Conservation (phyloP, 2,888 invertebrate species). For the Gortyna flavago region DNA sequence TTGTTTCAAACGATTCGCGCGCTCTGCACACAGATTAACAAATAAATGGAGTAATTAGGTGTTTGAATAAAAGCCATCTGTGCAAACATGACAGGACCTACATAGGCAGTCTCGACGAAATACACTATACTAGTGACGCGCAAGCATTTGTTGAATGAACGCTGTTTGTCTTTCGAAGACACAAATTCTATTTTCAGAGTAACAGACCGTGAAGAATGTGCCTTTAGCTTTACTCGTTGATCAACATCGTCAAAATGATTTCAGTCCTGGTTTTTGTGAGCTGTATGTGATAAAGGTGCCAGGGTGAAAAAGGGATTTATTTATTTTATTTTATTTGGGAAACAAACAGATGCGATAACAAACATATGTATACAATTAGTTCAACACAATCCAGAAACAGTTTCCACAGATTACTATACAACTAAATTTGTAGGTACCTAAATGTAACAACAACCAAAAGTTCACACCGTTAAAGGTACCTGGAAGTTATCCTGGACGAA, state of each 20-base stretch:
- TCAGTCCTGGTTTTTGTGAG: not conserved
- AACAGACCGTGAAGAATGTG: not conserved
- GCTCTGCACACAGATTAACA: conserved; percentile 16
- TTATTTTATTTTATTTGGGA: too few species aligned
- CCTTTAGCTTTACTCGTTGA: not conserved
- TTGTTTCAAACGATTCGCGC: conserved; percentile 44
- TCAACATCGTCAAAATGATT: not conserved
- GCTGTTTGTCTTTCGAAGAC: not conserved
- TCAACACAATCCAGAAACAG: too few species aligned
- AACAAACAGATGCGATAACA: too few species aligned
- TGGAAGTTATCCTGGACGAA: not conserved
- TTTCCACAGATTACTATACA: too few species aligned
- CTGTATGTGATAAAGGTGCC: not conserved
- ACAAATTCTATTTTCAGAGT: not conserved
- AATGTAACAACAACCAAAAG: too few species aligned
- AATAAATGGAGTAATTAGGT: conserved; percentile 37
- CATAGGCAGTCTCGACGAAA: not conserved
- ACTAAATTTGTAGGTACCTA: too few species aligned
- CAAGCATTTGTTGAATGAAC: not conserved
- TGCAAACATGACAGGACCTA: not conserved
- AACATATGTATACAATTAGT: too few species aligned
- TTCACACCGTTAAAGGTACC: too few species aligned
- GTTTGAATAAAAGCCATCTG: conserved; percentile 1
- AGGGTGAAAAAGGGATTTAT: not conserved
- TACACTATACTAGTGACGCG: not conserved